A percentile compares a stretch with the other conserved stretches of the same genome.
Conservation (phyloP, 1,140 invertebrate genomes). For the Xylocopa sonorina region DNA sequence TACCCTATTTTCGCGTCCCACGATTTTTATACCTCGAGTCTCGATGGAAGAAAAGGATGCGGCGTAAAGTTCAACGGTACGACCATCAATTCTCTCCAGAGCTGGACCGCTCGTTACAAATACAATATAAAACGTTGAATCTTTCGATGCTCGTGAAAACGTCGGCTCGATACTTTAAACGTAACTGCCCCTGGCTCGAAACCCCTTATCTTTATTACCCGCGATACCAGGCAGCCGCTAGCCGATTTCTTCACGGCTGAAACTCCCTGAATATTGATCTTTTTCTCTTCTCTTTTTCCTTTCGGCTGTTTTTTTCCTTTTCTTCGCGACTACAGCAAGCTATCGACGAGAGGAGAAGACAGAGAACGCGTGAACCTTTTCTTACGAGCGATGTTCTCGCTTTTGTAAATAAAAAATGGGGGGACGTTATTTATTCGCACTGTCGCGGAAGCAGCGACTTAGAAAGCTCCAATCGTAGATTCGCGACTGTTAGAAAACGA, state of each 20-base stretch:
- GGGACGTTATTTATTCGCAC: background rate
- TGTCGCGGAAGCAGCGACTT: background rate
- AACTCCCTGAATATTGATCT: slow-evolving; percentile 51
- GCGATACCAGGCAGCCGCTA: slow-evolving; percentile 38
- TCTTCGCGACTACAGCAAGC: no score
- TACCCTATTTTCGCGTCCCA: slow-evolving; percentile 13
- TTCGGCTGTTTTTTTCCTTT: background rate
- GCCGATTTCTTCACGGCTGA: slow-evolving; percentile 50
- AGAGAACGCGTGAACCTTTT: background rate
- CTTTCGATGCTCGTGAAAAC: background rate
- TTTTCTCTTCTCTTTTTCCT: background rate
- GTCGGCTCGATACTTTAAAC: slow-evolving; percentile 6
- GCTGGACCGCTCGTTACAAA: background rate
- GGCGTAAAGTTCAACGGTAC: background rate
- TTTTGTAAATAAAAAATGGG: background rate
- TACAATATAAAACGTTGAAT: background rate
- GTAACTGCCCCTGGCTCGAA: slow-evolving; percentile 43
- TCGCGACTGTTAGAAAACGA: no score
- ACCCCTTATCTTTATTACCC: slow-evolving; percentile 58
- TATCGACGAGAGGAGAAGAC: background rate
- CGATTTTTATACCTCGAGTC: background rate
- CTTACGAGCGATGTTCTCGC: background rate
- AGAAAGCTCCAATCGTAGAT: no score
- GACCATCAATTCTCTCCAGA: background rate
- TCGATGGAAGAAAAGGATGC: background rate